Base-by-base conservation (phyloP, 2,113 vertebrate species). In the Pelodiscus sinensis region DNA sequence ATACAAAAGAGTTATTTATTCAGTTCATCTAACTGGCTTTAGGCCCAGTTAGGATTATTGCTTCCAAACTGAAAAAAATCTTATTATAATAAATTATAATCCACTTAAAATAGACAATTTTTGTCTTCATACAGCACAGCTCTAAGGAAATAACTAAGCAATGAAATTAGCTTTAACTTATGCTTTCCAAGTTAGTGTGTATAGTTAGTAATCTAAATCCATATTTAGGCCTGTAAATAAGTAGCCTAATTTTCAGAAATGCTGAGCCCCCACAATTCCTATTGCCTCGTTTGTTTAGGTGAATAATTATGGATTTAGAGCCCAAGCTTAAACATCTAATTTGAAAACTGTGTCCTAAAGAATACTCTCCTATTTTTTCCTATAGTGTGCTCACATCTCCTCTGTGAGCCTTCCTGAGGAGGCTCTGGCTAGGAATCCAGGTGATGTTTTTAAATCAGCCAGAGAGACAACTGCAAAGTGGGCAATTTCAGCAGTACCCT, bases 1-100 rank as follows among this genome's bases (percentile, higher is more conserved):
- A 94, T 89, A 87, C 19, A 35, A 9, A 79, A 31, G 27, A 91
- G 85, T 94, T 90, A 92, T 89, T 79, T 94, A 87, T 80, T 93
- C 9, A 38, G 14, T 65, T 90, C 93, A 84, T 57, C 65, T 82
- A 87, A 92, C 65, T 85, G 8, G 10, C 31, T 85, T 15, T 80
- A 92, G 29, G 6, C 58, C 79, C 11, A 82, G 29, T 77, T 83
- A 78, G 3, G 25, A 85, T 35, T 65, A 81, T 82, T 92, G 81
- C 79, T 92, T 83, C 9, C 56, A 60, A 71, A 88, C 57, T 38
- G 62, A 87, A 97, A 88, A 31, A 82, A 78, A 38, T 15, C 73
- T 44, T 50, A 8, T 3, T 4, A 85, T 35, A 3, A 71, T 62
- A 35, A 57, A 85, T 0, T 13, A 81, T 60, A 79, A 87, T 68